A percentile compares a stretch with the other conserved stretches of the same genome.
phyloP scores from a whole-genome alignment of 2,797 vertebrate genomes.

The Falco biarmicus region DNA sequence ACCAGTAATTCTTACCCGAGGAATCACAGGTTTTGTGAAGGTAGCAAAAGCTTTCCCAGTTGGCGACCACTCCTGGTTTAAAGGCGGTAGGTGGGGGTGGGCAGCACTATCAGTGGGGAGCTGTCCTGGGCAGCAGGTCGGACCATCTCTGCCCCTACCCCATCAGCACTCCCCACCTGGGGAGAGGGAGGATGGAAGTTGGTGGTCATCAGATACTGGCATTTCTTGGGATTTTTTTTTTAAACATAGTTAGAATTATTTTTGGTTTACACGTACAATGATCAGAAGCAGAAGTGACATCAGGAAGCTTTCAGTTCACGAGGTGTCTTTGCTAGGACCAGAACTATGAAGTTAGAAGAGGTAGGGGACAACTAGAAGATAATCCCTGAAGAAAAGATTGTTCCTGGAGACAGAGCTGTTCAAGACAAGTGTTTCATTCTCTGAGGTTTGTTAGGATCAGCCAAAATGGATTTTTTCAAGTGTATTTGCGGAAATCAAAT shows the following conservation, averaged over 20 bases:
- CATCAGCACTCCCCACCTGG: not conserved
- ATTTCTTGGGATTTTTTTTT: not conserved
- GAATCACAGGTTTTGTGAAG: not conserved
- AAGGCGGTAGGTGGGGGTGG: not conserved
- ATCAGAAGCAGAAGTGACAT: not conserved
- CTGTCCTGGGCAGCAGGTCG: accelerated
- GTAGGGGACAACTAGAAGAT: not conserved
- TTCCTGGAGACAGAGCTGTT: not conserved
- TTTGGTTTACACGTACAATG: not conserved
- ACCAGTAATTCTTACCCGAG: not conserved
- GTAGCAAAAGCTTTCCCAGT: not conserved
- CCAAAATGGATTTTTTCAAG: accelerated
- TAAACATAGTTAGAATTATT: not conserved
- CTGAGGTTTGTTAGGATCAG: not conserved
- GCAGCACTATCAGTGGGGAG: accelerated
- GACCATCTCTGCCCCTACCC: not conserved
- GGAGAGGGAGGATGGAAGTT: not conserved
- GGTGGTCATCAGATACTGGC: not conserved
- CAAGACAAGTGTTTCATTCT: not conserved
- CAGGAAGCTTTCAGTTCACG: not conserved
- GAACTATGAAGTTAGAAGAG: not conserved
- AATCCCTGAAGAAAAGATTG: not conserved
- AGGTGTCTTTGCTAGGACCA: not conserved
- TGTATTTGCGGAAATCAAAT: not conserved
- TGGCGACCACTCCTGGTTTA: accelerated